These are phyloP conservation scores for Pararge aegeria DNA, from an alignment of 1,140 invertebrate genomes.

Conservation along the genomic window DNA sequence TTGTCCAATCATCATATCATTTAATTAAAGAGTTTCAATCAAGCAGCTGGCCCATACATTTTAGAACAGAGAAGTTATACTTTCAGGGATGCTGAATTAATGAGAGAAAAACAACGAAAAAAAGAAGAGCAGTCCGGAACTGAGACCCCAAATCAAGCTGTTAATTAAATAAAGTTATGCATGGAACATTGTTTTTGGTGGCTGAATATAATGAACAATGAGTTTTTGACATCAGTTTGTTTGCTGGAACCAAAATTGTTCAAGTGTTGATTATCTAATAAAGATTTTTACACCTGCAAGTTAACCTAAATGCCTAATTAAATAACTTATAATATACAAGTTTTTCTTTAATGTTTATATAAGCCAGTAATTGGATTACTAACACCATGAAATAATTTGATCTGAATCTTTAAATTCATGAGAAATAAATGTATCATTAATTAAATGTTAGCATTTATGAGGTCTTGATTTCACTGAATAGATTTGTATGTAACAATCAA, in stretches of 20 bases:
- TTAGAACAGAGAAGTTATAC: conserved; percentile 17
- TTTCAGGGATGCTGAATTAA: conserved; percentile 89
- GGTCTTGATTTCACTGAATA: conserved; percentile 67
- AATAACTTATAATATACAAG: conserved; percentile 26
- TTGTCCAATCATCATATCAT: too few species aligned
- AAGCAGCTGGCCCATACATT: too few species aligned
- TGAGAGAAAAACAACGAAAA: conserved; percentile 89
- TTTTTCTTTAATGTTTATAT: conserved; percentile 33
- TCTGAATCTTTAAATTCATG: conserved; percentile 25
- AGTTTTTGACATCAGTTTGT: conserved; percentile 27
- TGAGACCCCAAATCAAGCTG: conserved; percentile 66
- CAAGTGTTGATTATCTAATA: conserved; percentile 52
- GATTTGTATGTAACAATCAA: conserved; percentile 64
- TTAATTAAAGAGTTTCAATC: too few species aligned
- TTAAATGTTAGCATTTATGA: conserved; percentile 60
- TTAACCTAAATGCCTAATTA: conserved; percentile 33
- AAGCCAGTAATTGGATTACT: conserved; percentile 11
- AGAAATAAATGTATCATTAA: conserved; percentile 25
- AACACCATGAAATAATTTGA: conserved; percentile 18
- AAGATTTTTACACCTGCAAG: conserved; percentile 28
- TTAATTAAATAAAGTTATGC: conserved; percentile 58
- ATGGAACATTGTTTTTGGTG: conserved; percentile 27
- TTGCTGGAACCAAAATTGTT: conserved; percentile 46
- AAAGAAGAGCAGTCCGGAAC: conserved; percentile 79
- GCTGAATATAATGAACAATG: conserved; percentile 37